These are phyloP conservation scores for Liodrosophila aerea DNA, from an alignment of 2,888 invertebrate species.

Conservation along the genomic window DNA sequence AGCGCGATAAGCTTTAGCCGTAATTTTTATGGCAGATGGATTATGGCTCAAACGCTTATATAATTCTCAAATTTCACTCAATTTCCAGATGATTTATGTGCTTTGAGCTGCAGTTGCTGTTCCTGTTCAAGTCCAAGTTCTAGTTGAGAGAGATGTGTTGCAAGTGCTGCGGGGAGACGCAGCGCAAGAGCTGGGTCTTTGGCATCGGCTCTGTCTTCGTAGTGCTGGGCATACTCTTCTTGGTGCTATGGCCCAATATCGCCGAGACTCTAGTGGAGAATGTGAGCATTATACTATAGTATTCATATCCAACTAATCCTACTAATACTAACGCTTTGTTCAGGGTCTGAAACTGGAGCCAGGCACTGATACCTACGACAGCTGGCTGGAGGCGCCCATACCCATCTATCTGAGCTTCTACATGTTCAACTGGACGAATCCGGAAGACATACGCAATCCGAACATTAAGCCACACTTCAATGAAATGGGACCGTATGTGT, in stretches of 20 bases:
- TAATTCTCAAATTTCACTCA: not conserved
- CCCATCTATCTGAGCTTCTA: constrained; percentile 90
- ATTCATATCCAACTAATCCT: too few relatives aligned
- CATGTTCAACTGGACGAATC: constrained; percentile 91
- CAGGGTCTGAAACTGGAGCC: constrained; percentile 87
- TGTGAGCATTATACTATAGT: constrained; percentile 71
- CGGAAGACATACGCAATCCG: constrained; percentile 84
- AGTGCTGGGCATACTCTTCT: constrained; percentile 69
- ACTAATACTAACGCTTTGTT: too few relatives aligned
- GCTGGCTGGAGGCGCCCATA: constrained; percentile 92
- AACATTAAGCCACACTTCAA: constrained; percentile 85
- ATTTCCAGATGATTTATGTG: not conserved
- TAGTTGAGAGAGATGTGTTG: constrained; percentile 80
- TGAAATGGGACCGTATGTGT: constrained; percentile 87
- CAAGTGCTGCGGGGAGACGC: constrained; percentile 78
- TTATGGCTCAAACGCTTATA: constrained; percentile 31
- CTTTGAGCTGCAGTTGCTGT: constrained; percentile 30
- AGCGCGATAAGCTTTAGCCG: constrained; percentile 16
- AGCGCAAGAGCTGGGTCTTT: constrained; percentile 81
- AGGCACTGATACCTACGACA: constrained; percentile 86
- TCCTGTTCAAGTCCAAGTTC: constrained; percentile 1
- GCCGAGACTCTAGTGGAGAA: constrained; percentile 69
- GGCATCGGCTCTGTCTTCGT: constrained; percentile 76
- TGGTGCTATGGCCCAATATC: constrained; percentile 77
- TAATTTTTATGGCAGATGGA: constrained; percentile 9